Percentiles rank a stretch among this genome's conserved stretches.
These are phyloP conservation scores for Phodopus roborovskii DNA, from an alignment of 2,113 vertebrate species.

Conservation along the genomic window DNA sequence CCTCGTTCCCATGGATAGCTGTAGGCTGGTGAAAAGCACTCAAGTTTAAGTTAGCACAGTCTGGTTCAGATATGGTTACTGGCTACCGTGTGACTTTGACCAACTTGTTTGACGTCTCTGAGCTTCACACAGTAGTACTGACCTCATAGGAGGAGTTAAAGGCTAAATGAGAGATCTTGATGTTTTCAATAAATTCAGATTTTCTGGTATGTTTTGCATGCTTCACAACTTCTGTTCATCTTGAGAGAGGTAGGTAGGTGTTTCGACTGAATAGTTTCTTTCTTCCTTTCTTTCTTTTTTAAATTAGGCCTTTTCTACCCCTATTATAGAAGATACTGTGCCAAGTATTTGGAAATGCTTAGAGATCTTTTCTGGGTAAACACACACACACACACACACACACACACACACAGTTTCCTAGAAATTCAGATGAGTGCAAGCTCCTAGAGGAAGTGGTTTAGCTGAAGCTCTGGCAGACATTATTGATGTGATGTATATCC, in stretches of 20 bases:
- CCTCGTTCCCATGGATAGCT: slow-evolving; percentile 57
- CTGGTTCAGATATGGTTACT: not conserved
- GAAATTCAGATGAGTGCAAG: not conserved
- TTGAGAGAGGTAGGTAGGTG: not conserved
- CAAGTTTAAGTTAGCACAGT: not conserved
- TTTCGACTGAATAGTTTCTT: slow-evolving; percentile 2
- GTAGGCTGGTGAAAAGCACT: slow-evolving; percentile 6
- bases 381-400: not conserved
- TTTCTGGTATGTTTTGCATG: not conserved
- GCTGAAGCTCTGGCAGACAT: not conserved
- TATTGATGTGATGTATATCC: slow-evolving; percentile 41
- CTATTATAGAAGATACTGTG: not conserved
- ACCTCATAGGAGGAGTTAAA: not conserved
- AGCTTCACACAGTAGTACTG: not conserved
- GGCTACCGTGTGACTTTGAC: slow-evolving; percentile 10
- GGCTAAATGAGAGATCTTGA: not conserved
- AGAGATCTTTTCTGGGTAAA: not conserved
- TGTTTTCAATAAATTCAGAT: slow-evolving; percentile 15
- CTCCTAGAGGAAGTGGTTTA: not conserved
- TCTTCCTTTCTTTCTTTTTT: not conserved
- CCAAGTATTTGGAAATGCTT: not conserved
- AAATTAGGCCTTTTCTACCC: not conserved
- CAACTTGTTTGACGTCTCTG: slow-evolving; percentile 1
- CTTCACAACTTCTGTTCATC: slow-evolving; percentile 4
- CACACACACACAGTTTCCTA: not conserved